Conservation (phyloP, 2,113 vertebrate species). For the Malaclemys terrapin region DNA sequence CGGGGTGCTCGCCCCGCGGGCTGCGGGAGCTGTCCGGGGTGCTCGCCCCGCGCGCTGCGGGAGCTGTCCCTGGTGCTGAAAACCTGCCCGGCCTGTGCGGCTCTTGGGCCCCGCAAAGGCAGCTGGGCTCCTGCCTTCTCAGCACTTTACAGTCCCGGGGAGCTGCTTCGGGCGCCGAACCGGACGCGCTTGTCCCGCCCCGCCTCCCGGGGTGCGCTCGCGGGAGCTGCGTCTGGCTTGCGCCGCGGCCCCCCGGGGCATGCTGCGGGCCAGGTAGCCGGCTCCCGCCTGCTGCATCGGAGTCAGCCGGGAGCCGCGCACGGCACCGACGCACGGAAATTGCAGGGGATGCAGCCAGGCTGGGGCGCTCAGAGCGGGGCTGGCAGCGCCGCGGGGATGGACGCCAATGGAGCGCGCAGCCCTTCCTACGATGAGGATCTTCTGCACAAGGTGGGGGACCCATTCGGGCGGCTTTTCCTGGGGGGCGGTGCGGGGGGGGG, state of each 20-base stretch:
- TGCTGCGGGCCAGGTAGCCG: not conserved
- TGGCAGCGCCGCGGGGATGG: constrained; percentile 63
- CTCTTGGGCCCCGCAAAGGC: not conserved
- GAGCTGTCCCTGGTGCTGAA: not conserved
- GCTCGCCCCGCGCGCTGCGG: not conserved
- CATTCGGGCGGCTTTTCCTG: not conserved
- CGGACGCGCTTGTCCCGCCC: not conserved
- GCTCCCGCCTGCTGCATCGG: not conserved
- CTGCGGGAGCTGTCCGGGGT: not conserved
- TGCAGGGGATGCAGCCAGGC: constrained; percentile 77
- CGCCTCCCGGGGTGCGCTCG: not conserved
- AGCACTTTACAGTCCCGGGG: not conserved
- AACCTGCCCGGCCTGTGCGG: not conserved
- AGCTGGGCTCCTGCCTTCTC: not conserved
- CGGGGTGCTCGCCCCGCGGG: not conserved
- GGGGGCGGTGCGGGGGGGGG: not conserved
- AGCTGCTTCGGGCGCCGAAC: not conserved
- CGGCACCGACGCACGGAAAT: not conserved
- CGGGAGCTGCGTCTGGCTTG: not conserved
- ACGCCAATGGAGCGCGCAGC: constrained; percentile 50
- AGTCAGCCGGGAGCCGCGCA: not conserved
- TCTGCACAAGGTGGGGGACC: constrained; percentile 82
- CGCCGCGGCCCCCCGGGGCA: not conserved
- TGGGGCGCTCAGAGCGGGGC: constrained; percentile 71
- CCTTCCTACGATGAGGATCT: constrained; percentile 80